Base-by-base conservation (phyloP, 2,888 invertebrate species). In the Drosophila stalkeri region DNA sequence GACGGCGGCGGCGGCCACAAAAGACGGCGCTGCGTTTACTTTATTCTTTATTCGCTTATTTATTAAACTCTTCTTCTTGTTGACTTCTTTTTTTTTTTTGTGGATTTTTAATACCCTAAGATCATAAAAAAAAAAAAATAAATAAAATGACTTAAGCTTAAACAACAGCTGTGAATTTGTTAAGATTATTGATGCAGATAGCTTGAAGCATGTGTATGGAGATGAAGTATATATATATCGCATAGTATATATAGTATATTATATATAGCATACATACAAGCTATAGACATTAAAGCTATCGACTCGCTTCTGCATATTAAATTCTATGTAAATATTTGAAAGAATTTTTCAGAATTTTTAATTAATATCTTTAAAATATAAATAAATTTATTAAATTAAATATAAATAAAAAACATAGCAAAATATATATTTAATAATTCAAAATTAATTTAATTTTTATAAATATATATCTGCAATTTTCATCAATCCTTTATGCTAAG, bases 1-100 rank as follows among this genome's bases (percentile, higher is more conserved):
- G 8, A 9, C 33, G 35, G 51, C 55, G 57, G 41, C 51, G 52
- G 41, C 51, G 52, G 44, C 56, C 56, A 67, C 61, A 79, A 74
- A 64, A 70, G 63, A 47, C 62, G 60, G 20, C 44, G 20, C 33
- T 44, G 33, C 44, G 44, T 12, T 57, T 46, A 46, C 57, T 35
- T 68, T 56, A 52, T 2, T 31, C 59, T 56, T 68, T 33, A 41
- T 51, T 56, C 44, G 20, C 35, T 46, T 55, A 55, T 55, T 75
- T 61, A 64, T 55, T 51, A 60, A 49, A 35, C 18, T 51, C 35
- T 18, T 35, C 51, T 35, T 35, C 33, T 54, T 4, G 3, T 3
- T 20, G 18, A 7, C 20, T 6, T n/a, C 9, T 47, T n/a, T 65
- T n/a, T 44, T 65, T 27, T 31, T 39, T n/a, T 6, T n/a, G n/a